phyloP scores from a whole-genome alignment of 2,113 vertebrate species.

The Cinclus cinclus region DNA sequence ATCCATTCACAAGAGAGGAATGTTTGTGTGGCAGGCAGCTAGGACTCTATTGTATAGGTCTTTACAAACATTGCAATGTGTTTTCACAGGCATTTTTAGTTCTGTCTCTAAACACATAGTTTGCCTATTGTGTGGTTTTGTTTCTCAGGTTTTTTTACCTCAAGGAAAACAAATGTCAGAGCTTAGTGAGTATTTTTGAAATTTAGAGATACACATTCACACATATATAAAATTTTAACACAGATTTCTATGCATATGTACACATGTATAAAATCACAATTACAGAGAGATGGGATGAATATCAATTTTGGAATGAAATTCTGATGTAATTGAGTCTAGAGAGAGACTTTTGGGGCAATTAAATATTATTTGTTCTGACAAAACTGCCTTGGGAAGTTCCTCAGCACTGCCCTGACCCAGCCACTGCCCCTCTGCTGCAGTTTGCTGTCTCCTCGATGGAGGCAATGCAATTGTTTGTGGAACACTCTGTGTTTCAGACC shows the following conservation, averaged over 20 bases:
- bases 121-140: not conserved
- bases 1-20: not conserved
- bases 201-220: not conserved
- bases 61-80: not conserved
- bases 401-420: not conserved
- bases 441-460: not conserved
- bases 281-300: not conserved
- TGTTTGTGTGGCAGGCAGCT: not conserved
- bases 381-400: slow-evolving; percentile 12
- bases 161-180: not conserved
- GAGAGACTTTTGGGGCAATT: not conserved
- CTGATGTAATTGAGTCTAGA: not conserved
- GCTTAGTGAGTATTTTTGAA: not conserved
- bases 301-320: not conserved
- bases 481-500: not conserved
- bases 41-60: not conserved
- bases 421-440: not conserved
- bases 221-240: not conserved
- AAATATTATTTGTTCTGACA: not conserved
- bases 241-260: not conserved
- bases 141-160: not conserved
- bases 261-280: not conserved
- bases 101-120: not conserved
- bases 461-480: not conserved
- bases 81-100: slow-evolving; percentile 3